Evolutionary conservation across 2,888 invertebrate species (phyloP).

Genomic region (Silvanus unidentatus): DNA sequence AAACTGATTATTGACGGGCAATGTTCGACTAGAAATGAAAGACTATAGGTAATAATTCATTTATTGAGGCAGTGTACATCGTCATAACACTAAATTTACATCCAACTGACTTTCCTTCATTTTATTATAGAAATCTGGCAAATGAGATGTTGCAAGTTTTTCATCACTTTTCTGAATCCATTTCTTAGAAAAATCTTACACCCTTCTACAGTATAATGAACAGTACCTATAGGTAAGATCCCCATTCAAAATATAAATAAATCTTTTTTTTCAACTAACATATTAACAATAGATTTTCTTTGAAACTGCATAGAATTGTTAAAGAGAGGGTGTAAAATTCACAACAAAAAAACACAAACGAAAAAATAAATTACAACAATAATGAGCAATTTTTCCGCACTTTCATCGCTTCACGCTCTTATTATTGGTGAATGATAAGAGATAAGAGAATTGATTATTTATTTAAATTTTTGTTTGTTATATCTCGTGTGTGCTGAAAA

Average conservation of each 20-base stretch:
- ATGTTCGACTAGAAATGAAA: constrained; percentile 11
- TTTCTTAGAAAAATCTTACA: constrained; percentile 21
- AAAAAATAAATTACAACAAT: background rate
- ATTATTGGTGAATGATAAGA: too few species aligned
- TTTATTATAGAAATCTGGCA: constrained; percentile 38
- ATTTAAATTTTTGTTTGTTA: too few species aligned
- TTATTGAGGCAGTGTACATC: constrained; percentile 49
- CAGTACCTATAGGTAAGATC: too few species aligned
- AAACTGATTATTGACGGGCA: too few species aligned
- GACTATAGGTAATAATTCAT: constrained; percentile 44
- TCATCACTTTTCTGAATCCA: too few species aligned
- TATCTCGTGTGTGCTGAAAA: too few species aligned
- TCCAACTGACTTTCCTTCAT: constrained; percentile 38
- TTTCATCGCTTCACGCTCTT: background rate
- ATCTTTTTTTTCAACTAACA: background rate
- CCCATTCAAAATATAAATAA: background rate
- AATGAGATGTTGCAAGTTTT: constrained; percentile 29
- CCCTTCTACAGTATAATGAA: constrained; percentile 13
- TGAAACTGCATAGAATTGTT: too few species aligned
- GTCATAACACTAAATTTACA: constrained; percentile 49
- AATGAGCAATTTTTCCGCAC: background rate
- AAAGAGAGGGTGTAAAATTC: too few species aligned
- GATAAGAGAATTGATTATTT: too few species aligned
- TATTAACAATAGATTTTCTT: too few species aligned
- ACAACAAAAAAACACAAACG: too few species aligned